Evolutionary conservation across 2,113 vertebrate genomes (phyloP), one percentile per base, ranked within the genome.

Genomic region (Oncorhynchus nerka): DNA sequence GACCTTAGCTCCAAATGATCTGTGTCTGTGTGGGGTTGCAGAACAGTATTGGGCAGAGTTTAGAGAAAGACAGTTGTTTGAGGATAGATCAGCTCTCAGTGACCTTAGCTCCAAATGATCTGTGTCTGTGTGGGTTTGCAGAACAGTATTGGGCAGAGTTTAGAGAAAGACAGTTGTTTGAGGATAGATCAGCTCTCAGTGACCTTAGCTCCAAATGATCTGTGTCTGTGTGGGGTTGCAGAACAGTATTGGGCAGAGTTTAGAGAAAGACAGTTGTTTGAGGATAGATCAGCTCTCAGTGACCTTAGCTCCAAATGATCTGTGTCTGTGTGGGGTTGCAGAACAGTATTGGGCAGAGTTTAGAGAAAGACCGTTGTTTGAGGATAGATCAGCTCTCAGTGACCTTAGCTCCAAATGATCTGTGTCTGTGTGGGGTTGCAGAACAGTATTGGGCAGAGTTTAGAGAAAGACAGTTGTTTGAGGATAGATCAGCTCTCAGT

Each of bases 1-100:
- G 66, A 80, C 66, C 78, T 51, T 2, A 48, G 71, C 75, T 71
- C 34, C 20, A 68, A 48, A 70, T 77, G 79, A 79, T 80, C 70
- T 68, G 22, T 48, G 32, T 68, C 62, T 55, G 71, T 81, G 55
- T 78, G 22, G 57, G 19, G 45, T 67, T 48, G 32, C 13, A 30
- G 34, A 51, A 28, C 15, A n/a, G 59, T 19, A 45, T 24, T 22
- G 45, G 70, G 65, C 71, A 84, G 85, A 74, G 80, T 78, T 78
- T 79, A 69, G 64, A 59, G 70, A 67, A 78, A 51, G 69, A 79
- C 6, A 55, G 69, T 15, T 84, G 81, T 84, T 87, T 81, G 55
- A 83, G 77, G 75, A 84, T 81, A 69, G 77, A 81, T 80, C 83
- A 34, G 68, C 13, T 24, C 64, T 76, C 75, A 22, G 9, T 19